phyloP scores from a whole-genome alignment of 2,888 invertebrate genomes.

The Flabesymbios commensalis region DNA sequence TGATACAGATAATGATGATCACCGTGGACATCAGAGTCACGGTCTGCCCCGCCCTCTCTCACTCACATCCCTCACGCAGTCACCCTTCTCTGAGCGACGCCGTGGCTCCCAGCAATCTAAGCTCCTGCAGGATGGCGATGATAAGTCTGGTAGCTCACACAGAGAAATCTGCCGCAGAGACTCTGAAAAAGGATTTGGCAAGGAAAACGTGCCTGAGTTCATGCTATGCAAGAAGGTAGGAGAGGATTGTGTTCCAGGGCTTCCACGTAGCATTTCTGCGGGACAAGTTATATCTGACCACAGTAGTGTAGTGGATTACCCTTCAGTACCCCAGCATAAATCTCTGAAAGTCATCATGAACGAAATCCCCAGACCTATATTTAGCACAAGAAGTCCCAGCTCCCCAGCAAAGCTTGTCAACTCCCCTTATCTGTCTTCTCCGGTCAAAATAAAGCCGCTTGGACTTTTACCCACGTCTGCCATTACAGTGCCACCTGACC shows the following conservation, averaged over 20 bases:
- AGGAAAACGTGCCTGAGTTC: not conserved
- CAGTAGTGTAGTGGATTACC: no score
- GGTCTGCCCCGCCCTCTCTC: constrained; percentile 1
- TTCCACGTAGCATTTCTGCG: not conserved
- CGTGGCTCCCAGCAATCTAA: constrained; percentile 12
- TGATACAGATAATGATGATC: constrained; percentile 32
- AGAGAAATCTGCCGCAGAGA: constrained; percentile 8
- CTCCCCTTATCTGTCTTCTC: not conserved
- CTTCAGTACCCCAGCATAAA: constrained; percentile 10
- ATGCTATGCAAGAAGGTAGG: not conserved
- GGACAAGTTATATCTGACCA: not conserved
- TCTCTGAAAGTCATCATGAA: constrained; percentile 14
- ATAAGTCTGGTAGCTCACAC: no score
- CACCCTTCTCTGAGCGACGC: constrained; percentile 12
- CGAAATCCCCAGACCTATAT: constrained; percentile 17
- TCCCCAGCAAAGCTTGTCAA: constrained; percentile 28
- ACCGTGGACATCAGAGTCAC: not conserved
- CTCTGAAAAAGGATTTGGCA: constrained; percentile 4
- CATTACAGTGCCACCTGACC: not conserved
- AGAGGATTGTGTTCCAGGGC: not conserved
- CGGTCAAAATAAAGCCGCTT: not conserved
- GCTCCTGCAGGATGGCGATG: constrained; percentile 16
- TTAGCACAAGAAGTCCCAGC: constrained; percentile 27
- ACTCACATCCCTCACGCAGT: not conserved
- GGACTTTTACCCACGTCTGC: not conserved